Conservation (phyloP, 2,888 invertebrate species). For the Heteromyza rotundicornis region DNA sequence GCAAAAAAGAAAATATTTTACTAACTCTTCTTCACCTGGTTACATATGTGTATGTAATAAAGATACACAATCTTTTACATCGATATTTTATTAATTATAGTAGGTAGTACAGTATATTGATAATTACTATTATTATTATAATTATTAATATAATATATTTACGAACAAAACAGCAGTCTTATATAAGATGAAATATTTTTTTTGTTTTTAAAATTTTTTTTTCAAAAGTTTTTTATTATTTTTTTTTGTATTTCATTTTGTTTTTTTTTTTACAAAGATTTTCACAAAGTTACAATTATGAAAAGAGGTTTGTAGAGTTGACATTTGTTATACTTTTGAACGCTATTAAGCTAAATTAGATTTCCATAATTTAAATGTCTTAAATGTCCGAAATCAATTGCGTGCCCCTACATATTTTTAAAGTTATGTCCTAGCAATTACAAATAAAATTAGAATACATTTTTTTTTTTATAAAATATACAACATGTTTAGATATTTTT, state of each 20-base stretch:
- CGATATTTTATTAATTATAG: slow-evolving; percentile 23
- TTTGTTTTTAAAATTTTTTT: slow-evolving; percentile 31
- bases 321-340: neutral
- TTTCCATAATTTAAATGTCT: no score
- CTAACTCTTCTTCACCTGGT: slow-evolving; percentile 36
- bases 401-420: no score
- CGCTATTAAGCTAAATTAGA: no score
- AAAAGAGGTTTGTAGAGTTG: neutral
- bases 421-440: neutral
- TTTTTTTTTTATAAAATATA: slow-evolving; percentile 15
- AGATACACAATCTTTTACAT: slow-evolving; percentile 31
- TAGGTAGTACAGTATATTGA: slow-evolving; percentile 20
- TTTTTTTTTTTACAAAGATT: no score
- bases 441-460: slow-evolving; percentile 24
- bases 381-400: no score
- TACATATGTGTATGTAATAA: slow-evolving; percentile 26
- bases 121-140: slow-evolving; percentile 44
- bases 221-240: slow-evolving; percentile 23
- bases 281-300: slow-evolving; percentile 16
- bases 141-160: slow-evolving; percentile 56
- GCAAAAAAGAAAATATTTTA: slow-evolving; percentile 56
- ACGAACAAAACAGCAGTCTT: slow-evolving; percentile 64
- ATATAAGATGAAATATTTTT: slow-evolving; percentile 60
- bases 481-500: neutral
- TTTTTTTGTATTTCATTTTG: no score